Conservation (phyloP, 2,113 vertebrate genomes). For the Variabilichromis moorii region DNA sequence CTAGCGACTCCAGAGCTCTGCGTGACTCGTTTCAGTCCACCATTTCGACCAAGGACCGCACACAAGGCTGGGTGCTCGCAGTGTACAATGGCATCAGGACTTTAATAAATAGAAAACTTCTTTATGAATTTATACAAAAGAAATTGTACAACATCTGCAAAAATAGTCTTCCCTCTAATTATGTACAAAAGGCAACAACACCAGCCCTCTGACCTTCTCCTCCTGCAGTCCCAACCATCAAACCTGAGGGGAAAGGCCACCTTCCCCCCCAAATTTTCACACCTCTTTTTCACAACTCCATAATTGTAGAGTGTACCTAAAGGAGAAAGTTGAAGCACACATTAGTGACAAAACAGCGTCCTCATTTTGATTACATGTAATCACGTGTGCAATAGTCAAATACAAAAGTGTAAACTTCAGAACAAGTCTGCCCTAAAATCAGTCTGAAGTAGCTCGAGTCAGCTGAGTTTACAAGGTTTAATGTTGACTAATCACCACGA, state of each 20-base stretch:
- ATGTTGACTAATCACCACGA: not conserved
- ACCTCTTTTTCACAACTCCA: slow-evolving; percentile 83
- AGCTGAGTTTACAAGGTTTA: not conserved
- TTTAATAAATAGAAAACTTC: slow-evolving; percentile 49
- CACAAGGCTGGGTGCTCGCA: slow-evolving; percentile 57
- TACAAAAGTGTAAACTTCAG: not conserved
- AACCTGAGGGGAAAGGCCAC: slow-evolving; percentile 81
- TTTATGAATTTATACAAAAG: slow-evolving; percentile 67
- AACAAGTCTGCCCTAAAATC: not conserved
- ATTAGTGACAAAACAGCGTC: not conserved
- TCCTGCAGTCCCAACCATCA: slow-evolving; percentile 66
- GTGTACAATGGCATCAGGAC: slow-evolving; percentile 59
- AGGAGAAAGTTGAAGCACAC: slow-evolving; percentile 8
- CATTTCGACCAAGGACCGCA: slow-evolving; percentile 56
- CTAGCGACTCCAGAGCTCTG: slow-evolving; percentile 69
- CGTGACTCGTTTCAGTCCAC: slow-evolving; percentile 72
- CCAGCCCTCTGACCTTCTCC: slow-evolving; percentile 52
- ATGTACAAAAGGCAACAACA: slow-evolving; percentile 71
- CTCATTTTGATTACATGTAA: not conserved
- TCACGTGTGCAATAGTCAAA: not conserved
- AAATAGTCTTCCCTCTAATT: slow-evolving; percentile 64
- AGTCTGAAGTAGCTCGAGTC: not conserved
- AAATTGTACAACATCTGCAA: slow-evolving; percentile 42
- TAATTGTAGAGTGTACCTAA: slow-evolving; percentile 89
- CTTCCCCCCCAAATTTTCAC: slow-evolving; percentile 70